Evolutionary conservation across 2,888 invertebrate genomes (phyloP), one percentile per base, ranked within the genome.

Genomic region (Chrysina gloriosa): DNA sequence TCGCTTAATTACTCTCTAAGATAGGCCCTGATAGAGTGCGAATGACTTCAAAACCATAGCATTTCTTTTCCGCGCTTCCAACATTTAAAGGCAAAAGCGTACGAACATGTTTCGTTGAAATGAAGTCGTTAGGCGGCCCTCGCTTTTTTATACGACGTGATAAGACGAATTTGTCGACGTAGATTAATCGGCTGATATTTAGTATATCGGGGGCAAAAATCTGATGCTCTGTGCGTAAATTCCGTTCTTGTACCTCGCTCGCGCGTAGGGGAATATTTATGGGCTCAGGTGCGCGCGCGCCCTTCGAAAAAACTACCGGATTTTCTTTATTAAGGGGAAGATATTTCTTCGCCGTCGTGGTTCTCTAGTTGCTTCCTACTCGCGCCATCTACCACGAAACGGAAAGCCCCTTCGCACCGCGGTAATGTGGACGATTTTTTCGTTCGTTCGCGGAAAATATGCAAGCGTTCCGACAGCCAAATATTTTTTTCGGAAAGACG

Each of bases 181-280:
- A 58, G 58, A 58, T 58, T 58, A 58, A 58, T 58, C 58, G 58
- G 39, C 42, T 58, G 39, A 58, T 58, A 58, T 58, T 58, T 58
- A 58, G 58, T 58, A 39, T 58, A 58, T 58, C 34, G 21, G 23
- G 11, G 58, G 39, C 25, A 25, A 25, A 25, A 39, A 58, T 58
- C 39, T 58, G 58, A 58, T 58, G n/a, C n/a, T n/a, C n/a, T 58
- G 39, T 58, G 58, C 58, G 58, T 58, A 58, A 58, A 58, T 58
- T 58, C 25, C 58, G 39, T 58, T 58, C 39, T 25, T 11, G 11
- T 23, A 21, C 7, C 11, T 21, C 19, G 31, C 23, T 9, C 34
- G 16, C 19, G 34, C 9, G 14, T n/a, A 34, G 34, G 2, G 6
- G 25, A 58, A 23, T 27, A 58, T 58, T 58, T 58, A 58, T 58